Evolutionary conservation across 2,113 vertebrate species (phyloP), one percentile per base, ranked within the genome.

Genomic region (Sarotherodon lohbergeri): DNA sequence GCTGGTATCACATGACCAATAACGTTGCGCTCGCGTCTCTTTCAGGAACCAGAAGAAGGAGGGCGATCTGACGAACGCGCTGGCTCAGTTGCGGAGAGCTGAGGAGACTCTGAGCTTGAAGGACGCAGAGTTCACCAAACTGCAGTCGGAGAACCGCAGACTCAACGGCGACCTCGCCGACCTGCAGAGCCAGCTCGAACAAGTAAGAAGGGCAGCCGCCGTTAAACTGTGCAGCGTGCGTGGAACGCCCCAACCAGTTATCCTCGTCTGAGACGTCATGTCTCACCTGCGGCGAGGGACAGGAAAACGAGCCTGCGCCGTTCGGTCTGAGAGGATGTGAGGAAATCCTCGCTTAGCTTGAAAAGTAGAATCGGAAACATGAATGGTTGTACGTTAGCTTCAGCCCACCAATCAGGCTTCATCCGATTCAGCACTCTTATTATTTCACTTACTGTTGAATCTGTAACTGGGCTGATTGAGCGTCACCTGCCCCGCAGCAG

Each of bases 11-110:
- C 32, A 12, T 5, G 61, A 61, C 8, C 16, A 9, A 36, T 36
- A 36, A 66, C 10, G 32, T 22, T 32, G 71, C 0, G 16, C 43
- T 50, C 0, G 80, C 24, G 4, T 80, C 68, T 89, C 29, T 52
- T 61, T 36, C 41, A 98, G 98, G 95, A 95, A 96, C 81, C 93
- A 95, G 82, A 97, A 97, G 90, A 97, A 95, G 41, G 97, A 98
- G 91, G 48, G 80, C 0, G 97, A 98, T 9, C 94, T 98, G 86
- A 91, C 32, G 9, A 34, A 87, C 4, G 94, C 95, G 0, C 46
- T 97, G 80, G 89, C 92, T 29, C 96, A 92, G 4, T 6, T 96
- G 90, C 96, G 92, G 86, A 96, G 95, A 36, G 90, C 96, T 0
- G 96, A 97, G 82, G 95, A 94, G 0, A 90, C 91, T 2, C 94